A percentile compares a stretch with the other conserved stretches of the same genome.
Conservation (phyloP, 2,113 vertebrate species). For the Lates calcarifer region DNA sequence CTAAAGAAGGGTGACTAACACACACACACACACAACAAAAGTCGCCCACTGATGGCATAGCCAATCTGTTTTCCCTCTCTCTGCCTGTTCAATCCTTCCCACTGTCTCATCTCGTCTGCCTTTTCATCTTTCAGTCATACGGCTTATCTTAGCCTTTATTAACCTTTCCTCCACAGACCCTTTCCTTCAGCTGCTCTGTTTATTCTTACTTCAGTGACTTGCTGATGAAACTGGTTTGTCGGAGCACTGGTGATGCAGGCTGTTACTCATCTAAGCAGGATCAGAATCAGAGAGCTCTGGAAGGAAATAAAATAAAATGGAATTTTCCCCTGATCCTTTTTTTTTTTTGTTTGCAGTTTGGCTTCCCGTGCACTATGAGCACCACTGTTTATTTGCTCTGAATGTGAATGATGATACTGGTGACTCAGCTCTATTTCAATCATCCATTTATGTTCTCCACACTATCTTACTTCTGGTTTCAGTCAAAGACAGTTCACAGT, state of each 20-base stretch:
- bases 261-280: conserved; percentile 14
- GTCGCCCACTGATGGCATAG: background rate
- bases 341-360: conserved; percentile 26
- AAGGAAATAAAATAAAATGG: conserved; percentile 5
- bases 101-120: conserved; percentile 25
- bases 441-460: background rate
- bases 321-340: conserved; percentile 4
- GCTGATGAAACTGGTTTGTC: conserved; percentile 9
- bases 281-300: conserved; percentile 7
- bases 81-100: background rate
- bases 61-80: background rate
- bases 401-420: background rate
- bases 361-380: background rate
- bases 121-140: conserved; percentile 29
- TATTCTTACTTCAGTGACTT: conserved; percentile 18
- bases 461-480: background rate
- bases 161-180: conserved; percentile 1
- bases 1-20: conserved; percentile 20
- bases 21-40: background rate
- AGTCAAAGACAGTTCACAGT: background rate
- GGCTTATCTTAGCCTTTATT: conserved; percentile 21
- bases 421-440: conserved; percentile 16
- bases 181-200: background rate
- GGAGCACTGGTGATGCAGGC: background rate
- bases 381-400: conserved; percentile 4